Evolutionary conservation across 1,140 invertebrate species (phyloP), one percentile per base, ranked within the genome.

Genomic region (Steinernema feltiae): DNA sequence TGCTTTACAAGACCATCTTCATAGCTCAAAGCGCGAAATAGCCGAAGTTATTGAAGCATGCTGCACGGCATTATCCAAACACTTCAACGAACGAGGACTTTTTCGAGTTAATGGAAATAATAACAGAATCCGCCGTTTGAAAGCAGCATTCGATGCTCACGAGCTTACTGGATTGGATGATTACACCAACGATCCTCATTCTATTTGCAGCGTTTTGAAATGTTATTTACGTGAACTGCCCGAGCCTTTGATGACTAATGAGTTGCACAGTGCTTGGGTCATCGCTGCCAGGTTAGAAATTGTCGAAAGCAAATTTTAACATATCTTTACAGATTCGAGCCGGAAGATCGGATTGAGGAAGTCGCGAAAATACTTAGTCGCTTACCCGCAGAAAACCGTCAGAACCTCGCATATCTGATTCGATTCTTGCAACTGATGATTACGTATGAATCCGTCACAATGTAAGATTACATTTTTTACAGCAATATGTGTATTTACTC

Each of bases 41-140:
- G 32, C 72, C 70, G 46, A 46, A 53, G 72, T 73, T 3, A 31
- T 73, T 21, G 72, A 73, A 73, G 72, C 48, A 3, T 73, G 72
- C 48, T 73, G 72, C 48, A 46, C 72, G 24, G 72, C 72, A 15
- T 27, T 73, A 3, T 69, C 30, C 7, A 53, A 27, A 53, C 72
- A 73, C 32, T 70, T 73, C 72, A 73, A 31, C 71, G 31, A 46
- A 31, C 41, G 70, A n/a, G 72, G 72, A 7, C 70, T 73, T 3
- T 73, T 73, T 30, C 63, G 72, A 17, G n/a, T 73, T n/a, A 48
- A 30, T 27, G 72, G 72, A 7, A 73, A 69, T 53, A 53, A n/a
- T 24, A 69, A 32, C 18, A 72, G 48, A 71, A 72, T 73, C 41
- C 32, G 48, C 12, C 32, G 48, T 12, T 73, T 73, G 63, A 73